A percentile compares a stretch with the other conserved stretches of the same genome.
These are phyloP conservation scores for Oscheius sp. DNA, from an alignment of 2,888 invertebrate species.

Conservation along the genomic window DNA sequence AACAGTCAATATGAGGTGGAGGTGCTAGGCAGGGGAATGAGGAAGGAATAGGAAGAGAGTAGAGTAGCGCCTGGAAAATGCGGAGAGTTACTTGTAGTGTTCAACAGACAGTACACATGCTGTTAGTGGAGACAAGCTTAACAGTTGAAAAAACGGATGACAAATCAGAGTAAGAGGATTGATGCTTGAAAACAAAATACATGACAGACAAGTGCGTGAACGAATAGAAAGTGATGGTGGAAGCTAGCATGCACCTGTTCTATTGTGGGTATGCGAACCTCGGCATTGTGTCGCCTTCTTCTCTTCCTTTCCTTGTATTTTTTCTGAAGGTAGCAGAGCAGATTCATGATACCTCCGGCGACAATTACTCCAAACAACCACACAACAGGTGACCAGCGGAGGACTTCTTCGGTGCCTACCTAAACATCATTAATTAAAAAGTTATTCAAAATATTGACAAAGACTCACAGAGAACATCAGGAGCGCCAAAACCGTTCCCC, in stretches of 20 bases:
- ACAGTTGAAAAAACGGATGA: not conserved
- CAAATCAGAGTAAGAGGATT: no score
- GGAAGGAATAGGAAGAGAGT: constrained; percentile 32
- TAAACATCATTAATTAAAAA: not conserved
- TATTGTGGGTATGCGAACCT: constrained; percentile 33
- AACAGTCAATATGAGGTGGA: constrained; percentile 46
- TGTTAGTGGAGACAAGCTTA: not conserved
- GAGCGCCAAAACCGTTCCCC: no score
- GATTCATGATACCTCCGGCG: constrained; percentile 48
- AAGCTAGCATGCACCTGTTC: constrained; percentile 29
- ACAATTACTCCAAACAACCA: constrained; percentile 52
- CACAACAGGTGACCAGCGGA: constrained; percentile 48
- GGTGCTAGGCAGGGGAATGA: constrained; percentile 53
- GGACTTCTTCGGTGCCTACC: constrained; percentile 37
- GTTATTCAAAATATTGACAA: not conserved
- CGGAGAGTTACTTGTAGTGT: not conserved
- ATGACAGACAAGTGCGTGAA: not conserved
- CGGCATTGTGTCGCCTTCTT: constrained; percentile 18
- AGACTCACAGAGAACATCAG: not conserved
- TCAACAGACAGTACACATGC: not conserved
- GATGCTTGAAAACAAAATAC: not conserved
- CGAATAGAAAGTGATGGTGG: not conserved
- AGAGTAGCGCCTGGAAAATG: constrained; percentile 20
- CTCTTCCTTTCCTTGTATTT: constrained; percentile 42
- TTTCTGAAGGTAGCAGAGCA: constrained; percentile 47